These are phyloP conservation scores for Axis porcinus DNA, from an alignment of 2,113 vertebrate genomes.

Conservation along the genomic window DNA sequence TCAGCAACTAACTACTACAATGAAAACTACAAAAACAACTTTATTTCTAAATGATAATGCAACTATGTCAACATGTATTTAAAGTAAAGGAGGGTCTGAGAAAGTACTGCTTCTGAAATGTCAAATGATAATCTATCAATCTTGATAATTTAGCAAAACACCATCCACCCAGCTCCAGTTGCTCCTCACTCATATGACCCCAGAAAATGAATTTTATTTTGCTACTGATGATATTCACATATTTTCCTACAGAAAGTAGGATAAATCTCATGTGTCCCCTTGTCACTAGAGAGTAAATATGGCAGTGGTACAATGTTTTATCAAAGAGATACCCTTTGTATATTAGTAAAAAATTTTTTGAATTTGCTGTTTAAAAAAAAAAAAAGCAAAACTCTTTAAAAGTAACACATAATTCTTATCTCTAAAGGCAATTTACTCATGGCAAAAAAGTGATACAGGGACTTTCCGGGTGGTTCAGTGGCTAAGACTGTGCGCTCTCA, in stretches of 20 bases:
- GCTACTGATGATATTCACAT: background rate
- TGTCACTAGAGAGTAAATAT: background rate
- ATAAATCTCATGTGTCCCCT: background rate
- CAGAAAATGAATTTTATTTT: background rate
- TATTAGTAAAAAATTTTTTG: background rate
- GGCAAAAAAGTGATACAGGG: background rate
- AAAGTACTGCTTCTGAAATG: background rate
- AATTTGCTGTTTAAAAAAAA: background rate
- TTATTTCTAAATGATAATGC: background rate
- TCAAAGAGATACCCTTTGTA: background rate
- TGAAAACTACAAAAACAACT: background rate
- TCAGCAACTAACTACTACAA: background rate
- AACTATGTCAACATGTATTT: background rate
- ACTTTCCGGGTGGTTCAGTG: background rate
- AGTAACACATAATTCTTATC: background rate
- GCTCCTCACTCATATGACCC: background rate
- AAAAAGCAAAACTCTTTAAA: background rate
- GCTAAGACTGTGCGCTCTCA: background rate
- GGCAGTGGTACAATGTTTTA: background rate
- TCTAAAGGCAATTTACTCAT: background rate
- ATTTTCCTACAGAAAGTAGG: background rate
- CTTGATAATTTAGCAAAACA: background rate
- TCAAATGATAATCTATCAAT: background rate
- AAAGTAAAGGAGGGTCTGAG: background rate
- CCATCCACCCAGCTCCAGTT: background rate